Evolutionary conservation across 2,797 vertebrate genomes (phyloP).

Genomic region (Siniperca scherzeri): DNA sequence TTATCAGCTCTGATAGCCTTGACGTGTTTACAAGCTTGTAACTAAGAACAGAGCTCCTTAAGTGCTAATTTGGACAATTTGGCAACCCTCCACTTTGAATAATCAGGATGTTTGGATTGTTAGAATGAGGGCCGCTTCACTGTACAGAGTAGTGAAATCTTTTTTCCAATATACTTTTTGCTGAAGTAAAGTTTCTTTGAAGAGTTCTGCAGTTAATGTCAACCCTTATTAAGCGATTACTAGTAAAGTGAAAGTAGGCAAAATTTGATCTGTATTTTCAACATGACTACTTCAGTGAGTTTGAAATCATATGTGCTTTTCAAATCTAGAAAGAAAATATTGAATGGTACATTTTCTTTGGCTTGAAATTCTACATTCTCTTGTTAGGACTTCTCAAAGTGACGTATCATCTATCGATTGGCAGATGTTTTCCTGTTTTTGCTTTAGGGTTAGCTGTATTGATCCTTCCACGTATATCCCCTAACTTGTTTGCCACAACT

Average conservation of each 20-base stretch:
- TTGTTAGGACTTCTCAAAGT: constrained; percentile 21
- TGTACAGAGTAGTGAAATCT: constrained; percentile 4
- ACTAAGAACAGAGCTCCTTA: constrained; percentile 27
- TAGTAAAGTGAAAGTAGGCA: not conserved
- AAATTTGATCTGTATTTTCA: not conserved
- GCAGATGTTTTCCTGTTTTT: constrained; percentile 60
- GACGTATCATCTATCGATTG: constrained; percentile 35
- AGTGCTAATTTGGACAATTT: constrained; percentile 54
- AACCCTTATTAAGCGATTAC: not conserved
- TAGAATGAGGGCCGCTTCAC: constrained; percentile 5
- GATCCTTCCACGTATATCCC: constrained; percentile 57
- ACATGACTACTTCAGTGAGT: not conserved
- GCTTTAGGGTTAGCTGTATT: constrained; percentile 58
- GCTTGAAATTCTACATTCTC: not conserved
- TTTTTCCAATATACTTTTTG: not conserved
- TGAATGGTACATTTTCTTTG: not conserved
- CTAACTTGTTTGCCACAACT: constrained; percentile 55
- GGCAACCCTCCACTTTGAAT: constrained; percentile 33
- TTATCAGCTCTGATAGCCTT: constrained; percentile 31
- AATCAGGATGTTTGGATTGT: constrained; percentile 39
- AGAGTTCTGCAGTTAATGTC: not conserved
- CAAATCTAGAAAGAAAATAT: not conserved
- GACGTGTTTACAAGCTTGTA: constrained; percentile 55
- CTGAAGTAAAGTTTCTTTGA: constrained; percentile 18
- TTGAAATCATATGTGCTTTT: not conserved